Evolutionary conservation across 2,888 invertebrate genomes (phyloP).

Genomic region (Drosophila mulleri): DNA sequence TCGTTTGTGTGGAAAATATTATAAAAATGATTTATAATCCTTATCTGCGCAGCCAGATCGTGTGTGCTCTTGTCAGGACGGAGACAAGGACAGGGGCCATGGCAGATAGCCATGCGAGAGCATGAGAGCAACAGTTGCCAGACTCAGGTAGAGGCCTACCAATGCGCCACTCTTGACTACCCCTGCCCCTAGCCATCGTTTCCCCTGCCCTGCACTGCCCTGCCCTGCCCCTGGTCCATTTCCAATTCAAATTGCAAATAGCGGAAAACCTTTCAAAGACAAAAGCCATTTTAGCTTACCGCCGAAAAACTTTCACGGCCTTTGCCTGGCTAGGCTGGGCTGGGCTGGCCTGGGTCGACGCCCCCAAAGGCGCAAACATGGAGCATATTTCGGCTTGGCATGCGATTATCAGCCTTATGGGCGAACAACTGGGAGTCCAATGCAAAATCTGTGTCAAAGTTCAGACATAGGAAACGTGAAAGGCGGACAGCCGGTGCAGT

Average conservation of each 20-base stretch:
- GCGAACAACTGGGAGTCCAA: conserved; percentile 36
- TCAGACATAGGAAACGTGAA: conserved; percentile 74
- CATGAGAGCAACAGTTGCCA: conserved; percentile 29
- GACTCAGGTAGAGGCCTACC: conserved; percentile 25
- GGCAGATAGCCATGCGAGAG: conserved; percentile 49
- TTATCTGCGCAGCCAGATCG: conserved; percentile 70
- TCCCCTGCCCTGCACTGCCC: not conserved
- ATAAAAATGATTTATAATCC: conserved; percentile 78
- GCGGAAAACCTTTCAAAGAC: conserved; percentile 56
- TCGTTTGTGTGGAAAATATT: conserved; percentile 70
- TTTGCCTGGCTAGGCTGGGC: conserved; percentile 16
- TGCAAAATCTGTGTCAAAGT: conserved; percentile 77
- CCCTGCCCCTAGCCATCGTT: not conserved
- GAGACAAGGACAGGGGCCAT: conserved; percentile 30
- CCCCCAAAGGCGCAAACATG: conserved; percentile 71
- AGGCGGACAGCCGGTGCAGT: conserved; percentile 37
- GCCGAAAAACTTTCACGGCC: conserved; percentile 70
- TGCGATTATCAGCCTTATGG: conserved; percentile 70
- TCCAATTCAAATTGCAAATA: conserved; percentile 34
- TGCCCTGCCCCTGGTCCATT: conserved; percentile 6
- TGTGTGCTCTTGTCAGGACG: conserved; percentile 53
- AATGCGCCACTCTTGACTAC: not conserved
- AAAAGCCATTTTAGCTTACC: conserved; percentile 41
- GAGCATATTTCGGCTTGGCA: conserved; percentile 70
- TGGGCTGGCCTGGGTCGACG: conserved; percentile 47